Conservation (phyloP, 37 sponge, comb jelly and placozoan genomes). For the Bolinopsis microptera region DNA sequence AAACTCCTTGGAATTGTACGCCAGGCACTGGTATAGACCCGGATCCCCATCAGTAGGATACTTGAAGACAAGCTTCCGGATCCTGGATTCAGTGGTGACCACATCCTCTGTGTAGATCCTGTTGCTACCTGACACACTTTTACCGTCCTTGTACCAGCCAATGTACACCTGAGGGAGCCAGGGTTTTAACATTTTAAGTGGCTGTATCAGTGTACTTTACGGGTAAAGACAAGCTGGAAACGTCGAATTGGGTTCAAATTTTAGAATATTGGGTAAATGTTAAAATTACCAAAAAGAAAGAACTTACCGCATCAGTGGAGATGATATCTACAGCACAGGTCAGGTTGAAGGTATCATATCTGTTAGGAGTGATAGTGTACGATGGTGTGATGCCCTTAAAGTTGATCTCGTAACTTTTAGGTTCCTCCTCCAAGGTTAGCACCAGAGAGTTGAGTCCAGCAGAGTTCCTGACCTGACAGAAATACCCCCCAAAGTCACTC, state of each 20-base stretch:
- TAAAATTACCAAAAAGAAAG: background rate
- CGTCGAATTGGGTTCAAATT: no score
- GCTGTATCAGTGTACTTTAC: no score
- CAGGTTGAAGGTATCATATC: slow-evolving; percentile 35
- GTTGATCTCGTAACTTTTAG: slow-evolving; percentile 29
- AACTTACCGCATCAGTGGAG: background rate
- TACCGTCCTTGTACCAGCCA: slow-evolving; percentile 59
- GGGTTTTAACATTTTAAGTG: no score
- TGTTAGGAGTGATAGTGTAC: slow-evolving; percentile 25
- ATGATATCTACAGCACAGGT: background rate
- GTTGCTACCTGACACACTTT: slow-evolving; percentile 26
- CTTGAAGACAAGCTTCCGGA: slow-evolving; percentile 35
- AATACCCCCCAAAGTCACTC: slow-evolving; percentile 24
- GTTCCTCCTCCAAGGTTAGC: slow-evolving; percentile 27
- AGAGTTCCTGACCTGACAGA: slow-evolving; percentile 43
- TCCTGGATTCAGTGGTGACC: slow-evolving; percentile 11
- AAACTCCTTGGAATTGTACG: slow-evolving; percentile 42
- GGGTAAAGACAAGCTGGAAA: no score
- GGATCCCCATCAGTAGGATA: slow-evolving; percentile 14
- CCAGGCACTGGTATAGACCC: slow-evolving; percentile 48
- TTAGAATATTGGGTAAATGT: no score
- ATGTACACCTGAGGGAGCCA: slow-evolving; percentile 32
- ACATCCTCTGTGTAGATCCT: slow-evolving; percentile 20
- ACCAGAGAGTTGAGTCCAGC: slow-evolving; percentile 31
- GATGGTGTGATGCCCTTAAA: slow-evolving; percentile 33